Conservation (phyloP, 2,113 vertebrate genomes). For the Dipodomys spectabilis region DNA sequence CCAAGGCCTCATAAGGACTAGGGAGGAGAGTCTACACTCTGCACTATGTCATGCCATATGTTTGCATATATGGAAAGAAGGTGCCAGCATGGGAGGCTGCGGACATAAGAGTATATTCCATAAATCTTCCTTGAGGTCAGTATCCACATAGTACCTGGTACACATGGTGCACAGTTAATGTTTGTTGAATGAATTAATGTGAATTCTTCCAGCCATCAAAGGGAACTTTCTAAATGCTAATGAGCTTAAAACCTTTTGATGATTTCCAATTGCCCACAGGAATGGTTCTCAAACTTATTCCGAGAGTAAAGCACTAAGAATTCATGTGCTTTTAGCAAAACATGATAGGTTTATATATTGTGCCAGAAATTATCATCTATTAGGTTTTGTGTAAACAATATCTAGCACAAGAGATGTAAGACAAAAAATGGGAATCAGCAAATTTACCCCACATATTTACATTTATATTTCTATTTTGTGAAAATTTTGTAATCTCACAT, state of each 20-base stretch:
- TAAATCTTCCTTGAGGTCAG: not conserved
- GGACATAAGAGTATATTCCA: not conserved
- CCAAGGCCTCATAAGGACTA: not conserved
- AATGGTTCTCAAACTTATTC: conserved; percentile 16
- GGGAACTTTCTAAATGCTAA: conserved; percentile 41
- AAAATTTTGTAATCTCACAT: conserved; percentile 37
- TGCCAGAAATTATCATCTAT: conserved; percentile 11
- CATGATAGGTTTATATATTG: conserved; percentile 5
- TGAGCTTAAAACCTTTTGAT: conserved; percentile 37
- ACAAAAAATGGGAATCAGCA: conserved; percentile 21
- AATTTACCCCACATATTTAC: not conserved
- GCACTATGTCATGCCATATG: not conserved
- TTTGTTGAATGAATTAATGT: conserved; percentile 39
- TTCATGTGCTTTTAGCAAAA: conserved; percentile 11
- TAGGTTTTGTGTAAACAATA: conserved; percentile 55
- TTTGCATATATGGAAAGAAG: not conserved
- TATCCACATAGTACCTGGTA: not conserved
- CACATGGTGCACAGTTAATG: not conserved
- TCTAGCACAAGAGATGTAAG: conserved; percentile 39
- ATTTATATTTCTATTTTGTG: not conserved
- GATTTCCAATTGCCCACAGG: not conserved
- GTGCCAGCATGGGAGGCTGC: not conserved
- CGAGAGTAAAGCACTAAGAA: conserved; percentile 50
- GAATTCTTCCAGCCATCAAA: conserved; percentile 40
- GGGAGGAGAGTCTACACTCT: not conserved